Percentiles rank a stretch among this genome's conserved stretches.
These are phyloP conservation scores for Lasioglossum oenotherae DNA, from an alignment of 2,888 invertebrate species.

Conservation along the genomic window DNA sequence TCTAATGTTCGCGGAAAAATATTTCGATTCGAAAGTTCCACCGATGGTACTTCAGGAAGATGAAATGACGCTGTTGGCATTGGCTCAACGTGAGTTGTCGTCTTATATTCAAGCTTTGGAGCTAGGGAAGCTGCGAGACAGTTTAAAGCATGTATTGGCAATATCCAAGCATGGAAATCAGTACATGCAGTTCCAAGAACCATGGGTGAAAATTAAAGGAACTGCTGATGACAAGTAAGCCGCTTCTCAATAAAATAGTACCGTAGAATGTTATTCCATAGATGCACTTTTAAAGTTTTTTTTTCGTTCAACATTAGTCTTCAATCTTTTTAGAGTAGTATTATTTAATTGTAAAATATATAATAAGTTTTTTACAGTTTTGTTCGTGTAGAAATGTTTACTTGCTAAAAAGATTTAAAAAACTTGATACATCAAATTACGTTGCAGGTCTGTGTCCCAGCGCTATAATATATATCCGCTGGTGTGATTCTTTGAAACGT, in stretches of 20 bases:
- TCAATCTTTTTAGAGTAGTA: not conserved
- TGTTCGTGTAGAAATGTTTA: conserved; percentile 2
- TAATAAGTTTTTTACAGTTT: conserved; percentile 2
- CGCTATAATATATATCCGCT: conserved; percentile 17
- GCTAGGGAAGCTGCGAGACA: conserved; percentile 92
- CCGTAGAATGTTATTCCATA: not conserved
- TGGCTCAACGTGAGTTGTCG: conserved; percentile 91
- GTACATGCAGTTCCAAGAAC: conserved; percentile 97
- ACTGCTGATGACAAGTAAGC: conserved; percentile 90
- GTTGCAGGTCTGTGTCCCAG: conserved; percentile 52
- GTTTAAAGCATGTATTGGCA: conserved; percentile 92
- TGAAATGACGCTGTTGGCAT: conserved; percentile 91
- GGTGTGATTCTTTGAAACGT: conserved; percentile 16
- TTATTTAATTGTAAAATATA: conserved; percentile 13
- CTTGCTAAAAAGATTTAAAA: conserved; percentile 31
- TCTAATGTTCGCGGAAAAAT: conserved; percentile 94
- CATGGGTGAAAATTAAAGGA: conserved; percentile 97
- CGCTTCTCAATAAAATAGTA: not conserved
- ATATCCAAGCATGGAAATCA: conserved; percentile 98
- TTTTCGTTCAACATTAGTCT: not conserved
- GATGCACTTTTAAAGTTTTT: not conserved
- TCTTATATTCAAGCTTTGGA: conserved; percentile 91
- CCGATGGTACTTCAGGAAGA: conserved; percentile 87
- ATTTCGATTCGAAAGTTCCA: conserved; percentile 90
- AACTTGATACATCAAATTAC: conserved; percentile 41